Base-by-base conservation (phyloP, 2,888 invertebrate species). In the Erannis defoliaria region DNA sequence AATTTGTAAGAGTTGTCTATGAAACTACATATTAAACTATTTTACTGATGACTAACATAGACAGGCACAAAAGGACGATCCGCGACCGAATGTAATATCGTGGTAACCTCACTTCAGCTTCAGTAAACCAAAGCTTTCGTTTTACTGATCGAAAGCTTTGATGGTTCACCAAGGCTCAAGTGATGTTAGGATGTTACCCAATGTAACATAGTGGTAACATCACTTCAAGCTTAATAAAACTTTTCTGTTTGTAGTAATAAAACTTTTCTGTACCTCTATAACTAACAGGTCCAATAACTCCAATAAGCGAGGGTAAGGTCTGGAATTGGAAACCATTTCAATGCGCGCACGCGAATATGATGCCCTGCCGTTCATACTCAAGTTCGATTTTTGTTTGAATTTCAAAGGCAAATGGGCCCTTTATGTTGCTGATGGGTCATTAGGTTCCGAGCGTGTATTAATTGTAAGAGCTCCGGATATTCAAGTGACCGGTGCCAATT, bases 271-370 rank as follows among this genome's bases (percentile, higher is more conserved):
- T 68, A 66, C 29, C 53, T 56, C 56, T 56, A 19, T 10, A 40
- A 23, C 62, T 62, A 62, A 66, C 80, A 76, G 73, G 79, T 82
- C 80, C 83, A 79, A 85, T 81, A 86, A 83, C 79, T 82, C 80
- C 83, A 79, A 85, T 81, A 86, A 83, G 80, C 83, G 84, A 85
- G 85, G 86, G 86, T 84, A 83, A 81, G 80, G 80, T 78, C 72
- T 70, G 72, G 77, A 78, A 75, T 73, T 75, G 69, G 67, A 70
- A 72, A 67, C 70, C 67, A 70, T 73, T 75, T 70, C 49, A 62
- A 66, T 61, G 54, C 37, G 58, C 57, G 58, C 74, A 75, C 55
- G 66, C 73, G 70, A 84, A 76, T 81, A 66, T 76, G 78, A 72
- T 68, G 76, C 64, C 69, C 82, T 64, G 50, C 48, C 12, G 46